Evolutionary conservation across 2,888 invertebrate species (phyloP).

Genomic region (Tachystola acroxantha): DNA sequence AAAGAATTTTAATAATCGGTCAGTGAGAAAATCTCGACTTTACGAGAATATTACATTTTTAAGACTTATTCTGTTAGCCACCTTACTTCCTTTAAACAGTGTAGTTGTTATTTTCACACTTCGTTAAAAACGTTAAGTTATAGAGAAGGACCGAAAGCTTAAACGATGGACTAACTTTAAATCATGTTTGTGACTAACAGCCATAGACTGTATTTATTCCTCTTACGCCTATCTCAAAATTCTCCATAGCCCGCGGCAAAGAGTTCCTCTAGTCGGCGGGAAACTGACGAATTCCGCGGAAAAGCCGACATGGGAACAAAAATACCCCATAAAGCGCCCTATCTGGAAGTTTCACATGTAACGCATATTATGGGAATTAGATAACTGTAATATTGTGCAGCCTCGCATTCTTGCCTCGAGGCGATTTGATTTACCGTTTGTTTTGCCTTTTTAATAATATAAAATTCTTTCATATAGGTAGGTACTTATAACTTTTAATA

Average conservation of each 20-base stretch:
- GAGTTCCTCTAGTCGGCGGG: not conserved
- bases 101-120: too few species aligned
- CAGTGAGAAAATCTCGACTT: too few species aligned
- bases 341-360: constrained; percentile 69
- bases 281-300: constrained; percentile 7
- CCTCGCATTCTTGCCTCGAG: constrained; percentile 16
- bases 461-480: too few species aligned
- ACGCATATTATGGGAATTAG: constrained; percentile 68
- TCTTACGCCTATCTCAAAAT: not conserved
- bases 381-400: constrained; percentile 52
- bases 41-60: too few species aligned
- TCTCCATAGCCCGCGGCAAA: constrained; percentile 1
- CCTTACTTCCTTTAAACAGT: not conserved
- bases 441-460: constrained; percentile 38
- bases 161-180: too few species aligned
- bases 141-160: too few species aligned
- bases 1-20: too few species aligned
- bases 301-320: constrained; percentile 13
- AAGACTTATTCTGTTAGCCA: too few species aligned
- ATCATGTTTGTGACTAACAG: too few species aligned
- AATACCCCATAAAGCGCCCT: constrained; percentile 42
- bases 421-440: constrained; percentile 19
- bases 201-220: not conserved
- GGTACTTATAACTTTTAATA: too few species aligned
- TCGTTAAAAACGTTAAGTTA: too few species aligned